Evolutionary conservation across 2,888 invertebrate genomes (phyloP).

Genomic region (Rhingia campestris): DNA sequence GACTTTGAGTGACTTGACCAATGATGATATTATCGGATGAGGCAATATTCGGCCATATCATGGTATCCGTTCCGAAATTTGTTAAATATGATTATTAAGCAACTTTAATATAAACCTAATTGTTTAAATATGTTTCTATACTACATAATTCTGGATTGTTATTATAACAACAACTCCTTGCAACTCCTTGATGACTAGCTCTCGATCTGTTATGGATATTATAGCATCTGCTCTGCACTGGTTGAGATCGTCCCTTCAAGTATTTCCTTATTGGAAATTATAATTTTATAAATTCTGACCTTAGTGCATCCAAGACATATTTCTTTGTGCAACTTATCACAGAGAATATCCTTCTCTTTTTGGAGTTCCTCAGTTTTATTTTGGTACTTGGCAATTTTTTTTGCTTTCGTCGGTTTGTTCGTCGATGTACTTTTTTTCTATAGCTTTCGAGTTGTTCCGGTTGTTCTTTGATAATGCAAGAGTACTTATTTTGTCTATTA

Average conservation of each 20-base stretch:
- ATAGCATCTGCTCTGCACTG: conserved; percentile 81
- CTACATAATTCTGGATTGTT: too few relatives aligned
- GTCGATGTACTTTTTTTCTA: too few relatives aligned
- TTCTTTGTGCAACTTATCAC: conserved; percentile 79
- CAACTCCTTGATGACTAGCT: conserved; percentile 80
- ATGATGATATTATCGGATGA: too few relatives aligned
- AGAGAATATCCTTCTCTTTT: conserved; percentile 79
- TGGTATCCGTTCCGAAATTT: too few relatives aligned
- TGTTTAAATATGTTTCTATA: too few relatives aligned
- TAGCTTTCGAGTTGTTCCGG: too few relatives aligned
- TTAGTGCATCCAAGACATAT: conserved; percentile 79
- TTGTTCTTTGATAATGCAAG: too few relatives aligned
- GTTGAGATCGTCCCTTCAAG: conserved; percentile 78
- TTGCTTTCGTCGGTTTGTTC: conserved; percentile 81
- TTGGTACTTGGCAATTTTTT: conserved; percentile 78
- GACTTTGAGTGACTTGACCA: conserved; percentile 60
- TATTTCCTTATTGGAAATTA: conserved; percentile 81
- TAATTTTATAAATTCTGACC: conserved; percentile 81
- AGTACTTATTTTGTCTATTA: conserved; percentile 81
- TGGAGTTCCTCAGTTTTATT: conserved; percentile 78
- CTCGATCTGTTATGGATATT: conserved; percentile 81
- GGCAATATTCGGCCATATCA: too few relatives aligned
- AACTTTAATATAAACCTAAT: too few relatives aligned
- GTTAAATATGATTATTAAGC: too few relatives aligned
- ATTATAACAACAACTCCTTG: too few relatives aligned